These are phyloP conservation scores for Flexamia atlantica DNA, from an alignment of 2,888 invertebrate genomes.

Conservation along the genomic window DNA sequence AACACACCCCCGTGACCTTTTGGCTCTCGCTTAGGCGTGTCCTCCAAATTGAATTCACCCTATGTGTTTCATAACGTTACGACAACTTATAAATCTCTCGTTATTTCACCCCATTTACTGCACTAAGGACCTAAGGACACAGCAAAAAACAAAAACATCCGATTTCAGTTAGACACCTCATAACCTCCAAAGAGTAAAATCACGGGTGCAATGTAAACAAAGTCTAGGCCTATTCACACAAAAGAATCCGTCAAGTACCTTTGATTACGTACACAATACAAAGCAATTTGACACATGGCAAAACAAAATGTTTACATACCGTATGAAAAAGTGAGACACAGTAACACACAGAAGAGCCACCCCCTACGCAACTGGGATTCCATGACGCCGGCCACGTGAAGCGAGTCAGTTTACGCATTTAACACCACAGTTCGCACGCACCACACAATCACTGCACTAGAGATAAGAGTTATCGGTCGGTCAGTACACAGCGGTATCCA, in stretches of 20 bases:
- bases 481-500: not conserved
- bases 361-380: not conserved
- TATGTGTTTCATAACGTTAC: too few species aligned
- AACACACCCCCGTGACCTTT: constrained; percentile 37
- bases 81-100: too few species aligned
- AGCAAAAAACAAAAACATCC: too few species aligned
- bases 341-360: not conserved
- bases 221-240: not conserved
- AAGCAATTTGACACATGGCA: too few species aligned
- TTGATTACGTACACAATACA: not conserved
- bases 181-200: not conserved
- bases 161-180: not conserved
- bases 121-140: too few species aligned
- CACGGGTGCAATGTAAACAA: not conserved
- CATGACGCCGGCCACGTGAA: not conserved
- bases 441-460: constrained; percentile 19
- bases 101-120: too few species aligned
- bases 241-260: not conserved
- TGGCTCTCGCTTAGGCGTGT: constrained; percentile 14
- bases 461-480: constrained; percentile 12
- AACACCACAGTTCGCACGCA: constrained; percentile 36
- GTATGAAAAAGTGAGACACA: constrained; percentile 39
- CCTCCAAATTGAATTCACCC: not conserved
- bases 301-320: not conserved
- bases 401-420: constrained; percentile 22